Base-by-base conservation (phyloP, 2,113 vertebrate species). In the Perca fluviatilis region DNA sequence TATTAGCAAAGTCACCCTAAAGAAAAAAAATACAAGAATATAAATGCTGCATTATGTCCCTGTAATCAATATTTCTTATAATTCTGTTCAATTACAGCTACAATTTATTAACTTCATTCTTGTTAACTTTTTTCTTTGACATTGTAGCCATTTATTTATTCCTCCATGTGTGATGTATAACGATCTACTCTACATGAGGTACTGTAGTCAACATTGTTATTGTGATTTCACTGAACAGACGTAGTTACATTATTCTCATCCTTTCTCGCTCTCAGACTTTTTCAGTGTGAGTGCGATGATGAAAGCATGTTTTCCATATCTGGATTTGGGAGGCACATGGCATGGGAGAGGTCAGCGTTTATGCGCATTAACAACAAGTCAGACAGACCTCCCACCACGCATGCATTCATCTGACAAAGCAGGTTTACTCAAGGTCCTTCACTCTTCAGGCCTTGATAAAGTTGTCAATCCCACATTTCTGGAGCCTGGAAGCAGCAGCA, bases 321-420 rank as follows among this genome's bases (percentile, higher is more conserved):
- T 89, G 87, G 83, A 71, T 89, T 86, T 86, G 66, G 63, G 79
- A 82, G 74, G 77, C 87, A 77, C 85, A 86, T 87, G 86, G 86
- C 90, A 77, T 87, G 88, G 79, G 89, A 88, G 86, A 92, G 90
- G 87, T 90, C 90, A 90, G 51, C 60, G 2, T 82, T 47, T 74
- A 47, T 27, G 72, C 71, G 84, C 82, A 85, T 85, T 83, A 90
- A 85, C 85, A 71, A 73, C 60, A 12, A 64, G 80, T 79, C 74
- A 86, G 72, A 77, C 74, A 6, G 89, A 93, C 91, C 90, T 87
- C 91, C 87, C 91, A 89, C 82, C 77, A 57, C 6, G 77, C 0
- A 0, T 11, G 14, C 66, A 3, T 79, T 82, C 72, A 71, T 83
- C 76, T 86, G 51, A 88, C 78, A 53, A 80, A 79, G 77, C 70